Evolutionary conservation across 2,888 invertebrate species (phyloP).

Genomic region (Campaea margaritaria): DNA sequence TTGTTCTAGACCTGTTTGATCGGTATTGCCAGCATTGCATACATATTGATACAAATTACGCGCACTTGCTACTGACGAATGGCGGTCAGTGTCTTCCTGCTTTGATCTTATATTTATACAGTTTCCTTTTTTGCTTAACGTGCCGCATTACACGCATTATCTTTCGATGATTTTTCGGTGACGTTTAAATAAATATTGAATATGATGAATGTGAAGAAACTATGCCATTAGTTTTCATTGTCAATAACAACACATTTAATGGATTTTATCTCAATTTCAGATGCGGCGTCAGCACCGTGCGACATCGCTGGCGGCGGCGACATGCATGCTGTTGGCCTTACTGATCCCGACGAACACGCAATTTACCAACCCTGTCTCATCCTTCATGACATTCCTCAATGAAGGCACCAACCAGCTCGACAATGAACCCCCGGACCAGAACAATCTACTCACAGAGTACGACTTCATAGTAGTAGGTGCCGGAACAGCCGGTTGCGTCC

Average conservation of each 20-base stretch:
- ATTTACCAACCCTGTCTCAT: slow-evolving; percentile 70
- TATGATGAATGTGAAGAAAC: background rate
- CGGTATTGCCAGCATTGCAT: slow-evolving; percentile 18
- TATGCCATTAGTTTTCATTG: background rate
- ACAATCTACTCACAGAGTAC: slow-evolving; percentile 83
- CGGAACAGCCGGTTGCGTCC: slow-evolving; percentile 91
- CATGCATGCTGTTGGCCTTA: slow-evolving; percentile 58
- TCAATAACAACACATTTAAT: background rate
- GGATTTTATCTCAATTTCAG: slow-evolving; percentile 59
- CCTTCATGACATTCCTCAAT: slow-evolving; percentile 80
- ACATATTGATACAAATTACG: slow-evolving; percentile 19
- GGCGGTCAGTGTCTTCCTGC: background rate
- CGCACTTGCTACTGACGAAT: background rate
- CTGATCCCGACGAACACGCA: slow-evolving; percentile 62
- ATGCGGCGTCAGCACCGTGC: slow-evolving; percentile 64
- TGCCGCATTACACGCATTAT: background rate
- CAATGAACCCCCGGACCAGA: slow-evolving; percentile 83
- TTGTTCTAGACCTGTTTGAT: slow-evolving; percentile 26
- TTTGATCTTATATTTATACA: background rate
- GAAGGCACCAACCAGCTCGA: slow-evolving; percentile 82
- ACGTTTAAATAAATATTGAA: background rate
- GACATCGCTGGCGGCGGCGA: slow-evolving; percentile 54
- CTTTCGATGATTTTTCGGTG: too few species aligned
- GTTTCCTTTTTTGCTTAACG: background rate
- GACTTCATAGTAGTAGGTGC: slow-evolving; percentile 93